Conservation (phyloP, 2,113 vertebrate species). For the Pseudorectes ferrugineus region DNA sequence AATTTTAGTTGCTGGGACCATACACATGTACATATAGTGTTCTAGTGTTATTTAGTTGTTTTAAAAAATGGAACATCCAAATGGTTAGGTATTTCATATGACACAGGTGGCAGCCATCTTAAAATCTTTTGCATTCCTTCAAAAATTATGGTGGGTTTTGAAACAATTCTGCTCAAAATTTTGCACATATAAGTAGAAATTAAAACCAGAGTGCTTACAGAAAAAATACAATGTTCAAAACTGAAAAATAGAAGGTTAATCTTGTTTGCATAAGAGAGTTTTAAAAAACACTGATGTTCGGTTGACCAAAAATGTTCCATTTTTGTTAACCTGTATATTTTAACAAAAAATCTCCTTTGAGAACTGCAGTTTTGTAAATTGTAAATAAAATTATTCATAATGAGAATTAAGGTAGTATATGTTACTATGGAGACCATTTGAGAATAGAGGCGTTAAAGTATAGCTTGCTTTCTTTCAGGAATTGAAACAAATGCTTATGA, state of each 20-base stretch:
- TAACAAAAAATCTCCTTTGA: neutral
- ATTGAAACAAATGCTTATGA: neutral
- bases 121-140: neutral
- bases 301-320: neutral
- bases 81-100: neutral
- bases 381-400: neutral
- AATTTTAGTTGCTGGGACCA: neutral
- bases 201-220: neutral
- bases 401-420: conserved; percentile 24
- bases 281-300: neutral
- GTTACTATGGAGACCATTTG: conserved; percentile 25
- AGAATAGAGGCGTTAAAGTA: conserved; percentile 27
- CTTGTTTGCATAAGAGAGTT: neutral
- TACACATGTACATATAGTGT: neutral
- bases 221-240: neutral
- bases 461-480: conserved; percentile 19
- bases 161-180: neutral
- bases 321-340: neutral
- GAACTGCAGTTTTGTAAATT: neutral
- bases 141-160: neutral
- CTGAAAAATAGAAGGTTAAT: neutral
- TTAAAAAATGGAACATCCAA: neutral
- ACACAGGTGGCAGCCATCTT: neutral
- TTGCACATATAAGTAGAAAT: neutral
- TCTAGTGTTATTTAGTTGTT: neutral